Percentiles rank a stretch among this genome's conserved stretches.
Evolutionary conservation across 2,888 invertebrate species (phyloP).

Genomic region (Acanthosepion pharaonis): DNA sequence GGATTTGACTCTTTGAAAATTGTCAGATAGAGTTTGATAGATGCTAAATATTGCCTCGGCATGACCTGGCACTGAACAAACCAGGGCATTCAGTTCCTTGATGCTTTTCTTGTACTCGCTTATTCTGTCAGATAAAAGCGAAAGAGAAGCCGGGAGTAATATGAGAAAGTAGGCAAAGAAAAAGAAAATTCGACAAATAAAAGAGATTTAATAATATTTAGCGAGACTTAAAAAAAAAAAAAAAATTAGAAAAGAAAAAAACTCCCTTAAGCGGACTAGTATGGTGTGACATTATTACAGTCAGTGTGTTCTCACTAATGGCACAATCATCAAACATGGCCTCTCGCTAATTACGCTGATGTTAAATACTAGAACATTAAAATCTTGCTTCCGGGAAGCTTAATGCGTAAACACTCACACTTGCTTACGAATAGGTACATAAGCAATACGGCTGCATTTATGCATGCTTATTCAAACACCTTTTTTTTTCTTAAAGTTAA

Average conservation of each 20-base stretch:
- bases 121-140: background rate
- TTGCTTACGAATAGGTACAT: background rate
- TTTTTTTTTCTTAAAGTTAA: no score
- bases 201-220: background rate
- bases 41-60: background rate
- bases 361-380: background rate
- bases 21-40: background rate
- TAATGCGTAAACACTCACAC: background rate
- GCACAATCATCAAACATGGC: background rate
- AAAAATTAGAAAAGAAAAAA: background rate
- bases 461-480: no score
- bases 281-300: conserved; percentile 33
- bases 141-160: background rate
- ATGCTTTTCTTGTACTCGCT: background rate
- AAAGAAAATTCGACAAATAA: background rate
- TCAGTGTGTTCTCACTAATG: background rate
- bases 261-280: background rate
- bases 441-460: background rate
- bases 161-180: background rate
- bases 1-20: background rate
- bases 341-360: background rate
- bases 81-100: background rate
- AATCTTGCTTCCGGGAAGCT: background rate
- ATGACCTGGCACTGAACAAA: background rate
- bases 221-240: background rate